phyloP scores from a whole-genome alignment of 2,797 vertebrate species.

The Lophotriccus pileatus region DNA sequence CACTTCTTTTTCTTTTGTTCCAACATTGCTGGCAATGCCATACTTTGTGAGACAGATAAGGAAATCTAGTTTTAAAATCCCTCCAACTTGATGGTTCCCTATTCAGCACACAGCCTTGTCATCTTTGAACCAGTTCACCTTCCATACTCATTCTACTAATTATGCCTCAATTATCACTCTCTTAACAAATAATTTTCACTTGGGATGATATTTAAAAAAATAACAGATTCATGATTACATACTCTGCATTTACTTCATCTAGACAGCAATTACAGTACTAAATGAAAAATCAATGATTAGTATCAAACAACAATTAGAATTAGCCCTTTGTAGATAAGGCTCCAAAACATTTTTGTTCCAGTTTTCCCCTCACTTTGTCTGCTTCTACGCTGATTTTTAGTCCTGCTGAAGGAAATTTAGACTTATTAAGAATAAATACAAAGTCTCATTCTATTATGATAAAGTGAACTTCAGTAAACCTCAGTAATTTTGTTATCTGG shows the following conservation, averaged over 20 bases:
- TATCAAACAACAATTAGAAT: background rate
- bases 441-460: background rate
- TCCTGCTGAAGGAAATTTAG: background rate
- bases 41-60: background rate
- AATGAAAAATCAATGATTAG: background rate
- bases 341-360: background rate
- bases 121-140: background rate
- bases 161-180: background rate
- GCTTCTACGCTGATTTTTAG: background rate
- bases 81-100: background rate
- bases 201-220: background rate
- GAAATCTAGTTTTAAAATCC: background rate
- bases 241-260: background rate
- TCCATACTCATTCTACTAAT: background rate
- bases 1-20: background rate
- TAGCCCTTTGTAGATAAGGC: background rate
- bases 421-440: background rate
- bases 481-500: background rate
- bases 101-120: background rate
- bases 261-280: background rate
- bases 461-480: background rate
- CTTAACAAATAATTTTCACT: background rate
- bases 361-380: background rate
- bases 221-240: background rate
- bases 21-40: background rate